phyloP scores from a whole-genome alignment of 2,797 vertebrate genomes.

The Pangasius larnaudii region DNA sequence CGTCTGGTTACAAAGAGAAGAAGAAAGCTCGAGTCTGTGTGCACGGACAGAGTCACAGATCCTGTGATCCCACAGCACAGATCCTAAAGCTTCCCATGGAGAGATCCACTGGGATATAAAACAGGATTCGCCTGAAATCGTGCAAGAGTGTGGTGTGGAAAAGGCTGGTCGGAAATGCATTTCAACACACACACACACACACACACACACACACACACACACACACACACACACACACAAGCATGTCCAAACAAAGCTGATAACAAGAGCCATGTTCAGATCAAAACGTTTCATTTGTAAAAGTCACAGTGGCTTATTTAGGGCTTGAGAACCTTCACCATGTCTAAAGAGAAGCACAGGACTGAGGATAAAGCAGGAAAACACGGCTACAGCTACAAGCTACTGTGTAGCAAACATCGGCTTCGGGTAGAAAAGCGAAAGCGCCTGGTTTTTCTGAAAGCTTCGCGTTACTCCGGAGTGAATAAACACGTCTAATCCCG shows the following conservation, averaged over 20 bases:
- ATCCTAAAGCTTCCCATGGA: background rate
- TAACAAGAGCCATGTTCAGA: background rate
- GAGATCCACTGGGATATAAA: background rate
- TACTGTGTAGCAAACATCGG: conserved; percentile 5
- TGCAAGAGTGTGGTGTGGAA: background rate
- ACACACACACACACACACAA: background rate
- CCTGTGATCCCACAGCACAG: too few relatives aligned
- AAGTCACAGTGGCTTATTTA: background rate
- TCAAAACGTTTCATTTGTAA: background rate
- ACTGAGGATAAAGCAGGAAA: background rate
- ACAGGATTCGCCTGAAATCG: background rate
- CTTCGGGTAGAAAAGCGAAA: background rate
- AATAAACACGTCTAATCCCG: background rate
- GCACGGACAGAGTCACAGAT: background rate
- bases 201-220: background rate
- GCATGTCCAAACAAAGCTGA: background rate
- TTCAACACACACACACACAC: background rate
- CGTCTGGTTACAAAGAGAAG: background rate
- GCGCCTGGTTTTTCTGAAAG: background rate
- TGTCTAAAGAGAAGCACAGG: fast-evolving
- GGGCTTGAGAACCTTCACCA: background rate
- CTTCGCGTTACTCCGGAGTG: background rate
- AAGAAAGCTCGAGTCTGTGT: too few relatives aligned
- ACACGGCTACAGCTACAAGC: background rate
- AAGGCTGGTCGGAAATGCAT: conserved; percentile 3